A percentile compares a stretch with the other conserved stretches of the same genome.
Evolutionary conservation across 2,797 vertebrate genomes (phyloP).

Genomic region (Phyllotis vaccarum): DNA sequence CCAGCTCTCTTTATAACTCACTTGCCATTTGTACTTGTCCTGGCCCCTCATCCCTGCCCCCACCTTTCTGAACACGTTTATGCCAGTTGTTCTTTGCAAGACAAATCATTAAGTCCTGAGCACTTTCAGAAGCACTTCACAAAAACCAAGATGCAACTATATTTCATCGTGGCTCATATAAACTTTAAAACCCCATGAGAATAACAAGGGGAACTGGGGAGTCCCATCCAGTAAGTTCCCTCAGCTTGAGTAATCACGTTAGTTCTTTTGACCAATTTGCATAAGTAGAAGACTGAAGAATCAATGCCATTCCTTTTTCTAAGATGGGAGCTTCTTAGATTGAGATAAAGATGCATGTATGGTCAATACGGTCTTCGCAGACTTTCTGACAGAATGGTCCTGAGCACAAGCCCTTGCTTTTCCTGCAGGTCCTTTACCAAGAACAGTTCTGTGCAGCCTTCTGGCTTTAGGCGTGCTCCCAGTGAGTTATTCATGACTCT

Average conservation of each 20-base stretch:
- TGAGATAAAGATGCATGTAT: not conserved
- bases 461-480: not conserved
- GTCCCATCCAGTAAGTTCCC: not conserved
- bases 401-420: not conserved
- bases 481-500: slow-evolving; percentile 32
- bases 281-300: not conserved
- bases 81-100: not conserved
- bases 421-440: not conserved
- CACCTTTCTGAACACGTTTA: not conserved
- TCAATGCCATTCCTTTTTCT: not conserved
- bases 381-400: not conserved
- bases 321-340: slow-evolving; percentile 6
- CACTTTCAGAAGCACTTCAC: not conserved
- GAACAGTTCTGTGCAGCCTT: not conserved
- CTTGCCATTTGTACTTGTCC: slow-evolving; percentile 9
- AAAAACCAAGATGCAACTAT: not conserved
- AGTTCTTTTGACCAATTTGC: not conserved
- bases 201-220: not conserved
- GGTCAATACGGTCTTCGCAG: not conserved
- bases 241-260: not conserved
- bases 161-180: not conserved
- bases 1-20: not conserved
- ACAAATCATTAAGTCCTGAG: not conserved
- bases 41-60: not conserved
- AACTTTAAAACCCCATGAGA: not conserved